Evolutionary conservation across 2,113 vertebrate genomes (phyloP), one percentile per base, ranked within the genome.

Genomic region (Microcebus tavaratra): DNA sequence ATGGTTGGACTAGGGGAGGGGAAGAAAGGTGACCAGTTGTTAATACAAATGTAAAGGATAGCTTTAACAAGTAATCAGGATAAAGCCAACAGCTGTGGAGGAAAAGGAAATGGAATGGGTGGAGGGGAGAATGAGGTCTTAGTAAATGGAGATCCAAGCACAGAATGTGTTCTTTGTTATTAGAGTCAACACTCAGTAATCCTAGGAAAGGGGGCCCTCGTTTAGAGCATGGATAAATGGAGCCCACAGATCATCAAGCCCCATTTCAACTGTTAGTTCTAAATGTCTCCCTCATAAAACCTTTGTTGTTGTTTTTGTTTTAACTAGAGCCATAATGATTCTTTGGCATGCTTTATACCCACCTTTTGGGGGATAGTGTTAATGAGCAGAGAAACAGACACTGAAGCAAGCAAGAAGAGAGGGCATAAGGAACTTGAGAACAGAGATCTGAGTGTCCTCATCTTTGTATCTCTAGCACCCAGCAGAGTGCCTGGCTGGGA

Each of bases 121-220:
- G 89, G 93, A 57, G 67, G 89, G 86, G 72, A 70, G 92, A 96
- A 61, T 72, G 94, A 96, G 89, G 92, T 55, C 72, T 96, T 50
- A 89, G 94, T 94, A 57, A 91, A 79, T 94, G 63, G 97, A 96
- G 90, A 95, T 65, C 93, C 89, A 70, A 94, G 95, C 86, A 20
- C 65, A 97, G 96, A 97, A 96, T 94, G 86, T 94, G 95, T 70
- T 95, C 93, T 98, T 97, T 97, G 97, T 97, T 97, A 83, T 65
- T 88, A 96, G 90, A 97, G 86, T 96, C 97, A 97, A 94, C 95
- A 94, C 83, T 93, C 88, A 42, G 55, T 96, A 96, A 96, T 94
- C 95, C 93, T 86, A 96, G 90, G 88, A 82, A 79, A 96, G 82
- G 68, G 81, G 59, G 59, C 88, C 42, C 31, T 76, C 67, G 76